Conservation (phyloP, 2,888 invertebrate species). For the Pristionchus mayeri region DNA sequence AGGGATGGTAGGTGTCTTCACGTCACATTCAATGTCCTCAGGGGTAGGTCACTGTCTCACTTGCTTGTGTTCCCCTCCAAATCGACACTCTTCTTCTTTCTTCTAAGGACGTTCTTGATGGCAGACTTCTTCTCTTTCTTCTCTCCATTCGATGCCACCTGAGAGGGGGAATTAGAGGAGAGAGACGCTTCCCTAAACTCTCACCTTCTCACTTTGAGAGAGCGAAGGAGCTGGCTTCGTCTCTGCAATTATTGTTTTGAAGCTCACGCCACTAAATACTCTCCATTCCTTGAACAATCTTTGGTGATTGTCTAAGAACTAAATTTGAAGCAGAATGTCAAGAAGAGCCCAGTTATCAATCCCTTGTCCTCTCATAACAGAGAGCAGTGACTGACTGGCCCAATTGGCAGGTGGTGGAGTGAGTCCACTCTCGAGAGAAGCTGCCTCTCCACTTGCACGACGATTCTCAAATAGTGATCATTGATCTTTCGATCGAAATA, state of each 20-base stretch:
- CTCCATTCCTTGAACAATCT: too few species aligned
- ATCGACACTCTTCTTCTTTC: background rate
- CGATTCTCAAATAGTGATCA: constrained; percentile 16
- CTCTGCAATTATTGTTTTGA: background rate
- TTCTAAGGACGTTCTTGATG: background rate
- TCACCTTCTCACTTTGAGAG: constrained; percentile 4
- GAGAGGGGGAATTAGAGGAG: too few species aligned
- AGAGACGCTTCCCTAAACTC: background rate
- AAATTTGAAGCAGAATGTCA: too few species aligned
- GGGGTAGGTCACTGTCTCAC: background rate
- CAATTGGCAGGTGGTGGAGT: constrained; percentile 12
- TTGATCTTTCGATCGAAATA: too few species aligned
- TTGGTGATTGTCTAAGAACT: too few species aligned
- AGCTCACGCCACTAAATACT: too few species aligned
- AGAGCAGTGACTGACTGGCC: background rate
- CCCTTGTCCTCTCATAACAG: too few species aligned
- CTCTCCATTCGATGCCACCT: background rate
- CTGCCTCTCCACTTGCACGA: background rate
- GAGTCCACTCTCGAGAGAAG: constrained; percentile 6
- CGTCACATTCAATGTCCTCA: background rate
- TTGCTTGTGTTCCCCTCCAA: background rate
- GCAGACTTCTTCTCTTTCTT: background rate
- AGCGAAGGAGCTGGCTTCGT: constrained; percentile 3
- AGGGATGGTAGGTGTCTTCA: background rate
- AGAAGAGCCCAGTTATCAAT: too few species aligned